Conservation (phyloP, 1,140 invertebrate genomes). For the Hycleus phaleratus region DNA sequence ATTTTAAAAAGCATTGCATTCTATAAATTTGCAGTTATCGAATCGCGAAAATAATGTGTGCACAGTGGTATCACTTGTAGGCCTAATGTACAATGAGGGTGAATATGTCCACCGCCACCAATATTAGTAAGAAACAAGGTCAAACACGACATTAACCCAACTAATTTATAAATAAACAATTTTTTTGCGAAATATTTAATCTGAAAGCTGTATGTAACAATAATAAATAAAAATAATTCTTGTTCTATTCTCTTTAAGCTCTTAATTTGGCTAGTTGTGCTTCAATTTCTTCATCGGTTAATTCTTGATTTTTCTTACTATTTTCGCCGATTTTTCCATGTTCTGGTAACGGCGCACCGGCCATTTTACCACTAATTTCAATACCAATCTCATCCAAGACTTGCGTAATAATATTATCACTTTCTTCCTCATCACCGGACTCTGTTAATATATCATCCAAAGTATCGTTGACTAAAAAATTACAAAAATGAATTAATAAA, state of each 20-base stretch:
- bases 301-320: constrained; percentile 35
- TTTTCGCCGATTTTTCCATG: constrained; percentile 51
- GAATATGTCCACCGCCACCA: too few species aligned
- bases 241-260: constrained; percentile 21
- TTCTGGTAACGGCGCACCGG: constrained; percentile 37
- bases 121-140: too few species aligned
- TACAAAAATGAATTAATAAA: constrained; percentile 19
- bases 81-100: too few species aligned
- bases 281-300: constrained; percentile 68
- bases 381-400: constrained; percentile 95
- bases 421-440: constrained; percentile 85
- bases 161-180: too few species aligned
- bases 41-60: too few species aligned
- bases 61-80: too few species aligned
- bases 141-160: too few species aligned
- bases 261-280: constrained; percentile 67
- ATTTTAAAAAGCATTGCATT: too few species aligned
- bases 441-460: constrained; percentile 83
- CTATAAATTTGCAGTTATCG: too few species aligned
- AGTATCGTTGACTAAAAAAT: constrained; percentile 74
- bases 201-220: too few species aligned
- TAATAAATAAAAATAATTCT: too few species aligned
- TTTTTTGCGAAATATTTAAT: too few species aligned
- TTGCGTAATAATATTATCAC: constrained; percentile 75
- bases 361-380: constrained; percentile 80